These are phyloP conservation scores for Cepaea nemoralis DNA, from an alignment of 1,140 invertebrate species.

Conservation along the genomic window DNA sequence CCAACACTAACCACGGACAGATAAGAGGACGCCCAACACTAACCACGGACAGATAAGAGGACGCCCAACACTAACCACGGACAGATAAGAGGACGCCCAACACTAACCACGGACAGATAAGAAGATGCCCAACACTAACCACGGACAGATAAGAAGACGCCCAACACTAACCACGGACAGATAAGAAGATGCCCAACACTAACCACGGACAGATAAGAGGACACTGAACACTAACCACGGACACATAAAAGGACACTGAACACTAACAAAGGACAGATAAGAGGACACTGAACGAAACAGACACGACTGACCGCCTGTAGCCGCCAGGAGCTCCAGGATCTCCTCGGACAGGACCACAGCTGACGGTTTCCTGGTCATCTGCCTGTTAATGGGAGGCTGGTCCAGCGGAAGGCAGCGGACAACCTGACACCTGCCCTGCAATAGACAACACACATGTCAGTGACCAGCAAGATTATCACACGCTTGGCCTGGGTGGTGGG, in stretches of 20 bases:
- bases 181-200: no score
- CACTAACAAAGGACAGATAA: background rate
- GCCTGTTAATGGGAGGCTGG: background rate
- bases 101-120: background rate
- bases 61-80: background rate
- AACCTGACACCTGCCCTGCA: constrained; percentile 57
- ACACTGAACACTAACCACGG: background rate
- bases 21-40: no score
- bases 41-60: no score
- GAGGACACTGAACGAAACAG: background rate
- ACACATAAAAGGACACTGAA: background rate
- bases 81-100: background rate
- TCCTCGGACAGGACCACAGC: constrained; percentile 50
- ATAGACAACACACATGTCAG: background rate
- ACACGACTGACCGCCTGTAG: background rate
- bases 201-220: no score
- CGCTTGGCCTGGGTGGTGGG: no score
- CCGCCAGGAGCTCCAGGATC: constrained; percentile 43
- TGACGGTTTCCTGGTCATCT: constrained; percentile 32
- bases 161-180: no score
- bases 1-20: no score
- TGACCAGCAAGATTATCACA: background rate
- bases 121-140: no score
- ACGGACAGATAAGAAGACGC: no score
- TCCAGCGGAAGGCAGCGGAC: constrained; percentile 50